Evolutionary conservation across 2,113 vertebrate genomes (phyloP).

Genomic region (Phalacrocorax pelagicus): DNA sequence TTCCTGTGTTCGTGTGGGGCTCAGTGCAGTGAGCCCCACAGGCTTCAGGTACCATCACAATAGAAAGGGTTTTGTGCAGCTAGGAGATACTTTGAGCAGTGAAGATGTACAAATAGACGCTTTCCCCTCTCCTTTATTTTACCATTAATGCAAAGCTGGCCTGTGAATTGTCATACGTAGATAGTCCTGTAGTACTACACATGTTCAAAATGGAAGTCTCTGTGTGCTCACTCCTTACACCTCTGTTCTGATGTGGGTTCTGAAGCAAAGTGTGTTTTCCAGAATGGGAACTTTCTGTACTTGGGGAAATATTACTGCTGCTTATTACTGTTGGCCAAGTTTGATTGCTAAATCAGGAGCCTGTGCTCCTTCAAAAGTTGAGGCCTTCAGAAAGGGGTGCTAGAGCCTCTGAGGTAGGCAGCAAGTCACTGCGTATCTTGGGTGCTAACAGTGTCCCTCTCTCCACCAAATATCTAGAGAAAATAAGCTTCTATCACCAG

Average conservation of each 20-base stretch:
- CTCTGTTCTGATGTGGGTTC: neutral
- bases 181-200: neutral
- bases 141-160: neutral
- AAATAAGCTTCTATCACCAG: neutral
- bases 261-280: neutral
- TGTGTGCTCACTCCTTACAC: neutral
- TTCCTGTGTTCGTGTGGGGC: neutral
- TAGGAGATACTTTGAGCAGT: neutral
- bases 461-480: neutral
- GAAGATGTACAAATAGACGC: neutral
- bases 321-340: neutral
- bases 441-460: neutral
- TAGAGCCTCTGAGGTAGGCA: neutral
- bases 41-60: neutral
- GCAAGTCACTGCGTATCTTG: accelerated
- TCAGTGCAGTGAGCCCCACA: neutral
- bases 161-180: neutral
- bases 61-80: neutral
- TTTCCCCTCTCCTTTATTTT: neutral
- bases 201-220: neutral
- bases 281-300: neutral
- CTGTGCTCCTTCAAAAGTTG: neutral
- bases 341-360: neutral
- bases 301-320: accelerated
- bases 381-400: neutral